Base-by-base conservation (phyloP, 1,140 invertebrate genomes). In the Drosophila mauritiana region DNA sequence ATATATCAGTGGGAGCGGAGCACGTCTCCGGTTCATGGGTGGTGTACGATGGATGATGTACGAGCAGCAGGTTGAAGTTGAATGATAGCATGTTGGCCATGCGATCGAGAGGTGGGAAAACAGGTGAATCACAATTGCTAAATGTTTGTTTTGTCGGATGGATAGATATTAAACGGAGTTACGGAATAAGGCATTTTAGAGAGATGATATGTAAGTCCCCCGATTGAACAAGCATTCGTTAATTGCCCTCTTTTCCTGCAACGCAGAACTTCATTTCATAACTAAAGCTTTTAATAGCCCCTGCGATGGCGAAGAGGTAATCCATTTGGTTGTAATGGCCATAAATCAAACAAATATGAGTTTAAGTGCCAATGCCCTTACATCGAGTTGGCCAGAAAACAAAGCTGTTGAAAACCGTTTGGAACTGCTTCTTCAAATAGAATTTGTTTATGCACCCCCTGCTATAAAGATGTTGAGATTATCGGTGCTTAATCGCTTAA, bases 391-490 rank as follows among this genome's bases (percentile, higher is more conserved):
- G 37, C 31, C 12, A 42, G 36, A 73, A 57, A 56, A 78, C 51
- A 65, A 63, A 46, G 72, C 51, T 52, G 61, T 54, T 56, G 53
- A 49, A 31, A 40, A 48, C 8, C 13, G n/a, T 15, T 42, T 43
- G 4, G 11, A 17, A 10, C 20, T 36, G 13, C 42, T 4, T 51
- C 52, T 55, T 48, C 15, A 73, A 68, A 73, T 79, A 73, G 31
- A 61, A 73, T 53, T 53, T 25, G 5, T 65, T 37, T 69, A 64
- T 68, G 27, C 52, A 37, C n/a, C 56, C 20, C 65, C 39, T 10
- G 46, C 37, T 56, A 81, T 81, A 86, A 85, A 85, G 78, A 85
- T 78, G 62, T 85, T 80, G 62, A 80, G 81, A 85, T 86, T 74
- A 81, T 56, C 20, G 27, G 39, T 6, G n/a, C 37, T 55, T 81